Conservation (phyloP, 2,797 vertebrate species). For the Siniperca scherzeri region DNA sequence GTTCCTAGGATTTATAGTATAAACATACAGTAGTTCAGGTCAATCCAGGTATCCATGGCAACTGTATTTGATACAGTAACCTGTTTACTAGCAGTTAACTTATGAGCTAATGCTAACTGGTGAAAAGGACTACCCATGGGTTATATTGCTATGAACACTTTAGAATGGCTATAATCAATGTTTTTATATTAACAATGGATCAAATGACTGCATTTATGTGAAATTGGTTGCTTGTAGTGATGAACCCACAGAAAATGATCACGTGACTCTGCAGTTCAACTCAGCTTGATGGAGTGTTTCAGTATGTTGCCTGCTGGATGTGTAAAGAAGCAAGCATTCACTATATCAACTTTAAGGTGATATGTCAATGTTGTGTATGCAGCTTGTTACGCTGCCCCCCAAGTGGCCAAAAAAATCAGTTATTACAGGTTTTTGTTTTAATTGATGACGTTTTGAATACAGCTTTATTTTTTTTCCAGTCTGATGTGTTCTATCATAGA, state of each 20-base stretch:
- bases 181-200: neutral
- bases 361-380: neutral
- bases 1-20: no score
- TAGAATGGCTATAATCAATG: neutral
- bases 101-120: neutral
- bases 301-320: neutral
- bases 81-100: neutral
- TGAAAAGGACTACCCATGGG: neutral
- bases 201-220: neutral
- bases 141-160: neutral
- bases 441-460: neutral
- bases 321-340: neutral
- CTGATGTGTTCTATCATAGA: neutral
- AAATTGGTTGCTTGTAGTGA: neutral
- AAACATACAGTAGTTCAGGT: neutral
- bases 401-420: neutral
- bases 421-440: no score
- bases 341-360: neutral
- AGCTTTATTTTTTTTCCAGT: neutral
- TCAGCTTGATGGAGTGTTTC: no score
- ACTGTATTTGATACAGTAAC: neutral
- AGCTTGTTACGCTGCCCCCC: neutral
- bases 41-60: neutral
- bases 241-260: neutral
- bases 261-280: no score